These are phyloP conservation scores for Oreochromis grahami DNA, from an alignment of 2,797 vertebrate genomes.

Conservation along the genomic window DNA sequence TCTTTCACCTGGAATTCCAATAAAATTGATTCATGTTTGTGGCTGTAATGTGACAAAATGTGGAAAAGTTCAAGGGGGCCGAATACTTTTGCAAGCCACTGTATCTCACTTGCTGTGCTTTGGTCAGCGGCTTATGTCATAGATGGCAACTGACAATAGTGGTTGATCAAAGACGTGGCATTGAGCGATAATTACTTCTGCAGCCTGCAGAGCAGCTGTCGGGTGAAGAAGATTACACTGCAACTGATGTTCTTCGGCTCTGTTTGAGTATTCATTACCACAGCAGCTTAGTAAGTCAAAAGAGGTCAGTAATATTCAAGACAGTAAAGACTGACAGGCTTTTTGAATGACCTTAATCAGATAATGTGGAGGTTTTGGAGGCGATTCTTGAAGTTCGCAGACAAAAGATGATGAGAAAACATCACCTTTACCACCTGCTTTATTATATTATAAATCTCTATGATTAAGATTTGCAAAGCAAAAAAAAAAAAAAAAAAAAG, in stretches of 20 bases:
- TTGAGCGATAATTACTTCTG: conserved; percentile 51
- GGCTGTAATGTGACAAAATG: too few species aligned
- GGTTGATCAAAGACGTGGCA: conserved; percentile 51
- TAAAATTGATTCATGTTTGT: too few species aligned
- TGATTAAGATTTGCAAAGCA: background rate
- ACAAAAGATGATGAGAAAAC: background rate
- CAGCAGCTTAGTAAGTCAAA: background rate
- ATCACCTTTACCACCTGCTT: background rate
- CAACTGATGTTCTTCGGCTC: conserved; percentile 5
- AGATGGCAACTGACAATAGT: conserved; percentile 37
- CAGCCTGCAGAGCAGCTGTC: conserved; percentile 37
- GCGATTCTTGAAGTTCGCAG: background rate
- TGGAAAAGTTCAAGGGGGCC: too few species aligned
- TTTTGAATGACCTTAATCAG: background rate
- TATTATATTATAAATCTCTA: background rate
- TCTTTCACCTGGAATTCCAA: too few species aligned
- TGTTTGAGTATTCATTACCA: conserved; percentile 13
- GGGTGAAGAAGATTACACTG: conserved; percentile 38
- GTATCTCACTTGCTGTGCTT: conserved; percentile 11
- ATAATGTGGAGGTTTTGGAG: background rate
- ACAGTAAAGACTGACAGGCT: background rate
- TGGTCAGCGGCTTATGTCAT: conserved; percentile 28
- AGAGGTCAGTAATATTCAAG: background rate
- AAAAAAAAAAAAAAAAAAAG: background rate
- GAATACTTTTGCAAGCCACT: too few species aligned